Base-by-base conservation (phyloP, 2,888 invertebrate species). In the Orthosia cruda region DNA sequence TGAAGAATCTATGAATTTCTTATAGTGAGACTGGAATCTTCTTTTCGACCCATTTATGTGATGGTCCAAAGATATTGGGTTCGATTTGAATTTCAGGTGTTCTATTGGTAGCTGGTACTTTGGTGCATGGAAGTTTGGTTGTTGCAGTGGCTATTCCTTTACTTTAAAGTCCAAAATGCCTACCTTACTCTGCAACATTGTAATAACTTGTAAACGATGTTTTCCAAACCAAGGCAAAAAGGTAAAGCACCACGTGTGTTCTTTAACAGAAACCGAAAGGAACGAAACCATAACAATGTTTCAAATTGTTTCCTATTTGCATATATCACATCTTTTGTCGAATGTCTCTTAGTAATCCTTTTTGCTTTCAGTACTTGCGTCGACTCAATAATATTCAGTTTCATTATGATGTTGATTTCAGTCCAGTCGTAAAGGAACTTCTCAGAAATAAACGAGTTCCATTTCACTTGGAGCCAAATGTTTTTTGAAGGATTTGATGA, bases 1-100 rank as follows among this genome's bases (percentile, higher is more conserved):
- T 54, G 47, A 71, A 69, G 65, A 71, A 71, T 71, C 64, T 58
- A 63, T 81, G 62, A 54, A 83, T 79, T 65, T 78, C 20, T 83
- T 57, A 54, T n/a, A 49, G n/a, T 61, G 12, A 47, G 18, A 50
- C 26, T 50, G 16, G 47, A 71, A 67, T 67, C 63, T 71, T 83
- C 16, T 49, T 52, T 32, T 49, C 3, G 40, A 40, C 1, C n/a
- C 20, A 49, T 16, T 59, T 73, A 15, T 50, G 40, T 11, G 20
- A 47, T 47, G n/a, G n/a, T 32, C 4, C n/a, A 32, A 52, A 77
- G 3, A 13, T 62, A 9, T 52, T 57, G 9, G 16, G 15, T 26
- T 61, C 7, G 9, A 15, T 16, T 40, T 54, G 1, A 50, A 11
- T 26, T 58, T 12, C 18, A 26, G 16, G n/a, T 64, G 7, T 26